Evolutionary conservation across 2,797 vertebrate species (phyloP), one percentile per base, ranked within the genome.

Genomic region (Hypotaenidia okinawae): DNA sequence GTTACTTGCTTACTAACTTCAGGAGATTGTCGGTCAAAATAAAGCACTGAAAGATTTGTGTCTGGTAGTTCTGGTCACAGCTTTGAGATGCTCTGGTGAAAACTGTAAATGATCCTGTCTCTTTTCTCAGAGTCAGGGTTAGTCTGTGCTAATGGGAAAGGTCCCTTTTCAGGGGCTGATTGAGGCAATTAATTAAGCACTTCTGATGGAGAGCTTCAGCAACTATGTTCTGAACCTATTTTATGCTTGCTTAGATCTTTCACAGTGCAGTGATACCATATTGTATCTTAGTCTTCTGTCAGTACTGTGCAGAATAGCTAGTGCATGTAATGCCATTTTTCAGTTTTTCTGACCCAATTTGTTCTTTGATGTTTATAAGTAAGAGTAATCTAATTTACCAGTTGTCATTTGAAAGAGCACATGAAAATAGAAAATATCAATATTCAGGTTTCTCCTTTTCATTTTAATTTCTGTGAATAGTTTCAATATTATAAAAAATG

Each of bases 281-380:
- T 78, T 86, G 32, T 59, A 41, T 70, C 39, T 68, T 61, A 7
- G 33, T 79, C 3, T 82, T 88, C 74, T 55, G 0, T 16, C 68
- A 41, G 7, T 41, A 61, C 10, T 63, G 10, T 55, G n/a, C 9
- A 79, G 70, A 91, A 87, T 35, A 90, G 22, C 43, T 84, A 35
- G 28, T 16, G 16, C 59, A 62, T 74, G 14, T 70, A 93, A 81
- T 61, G 35, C 5, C 5, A 23, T 90, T 95, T 92, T 75, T 59
- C 30, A 83, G 49, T 30, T 84, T 95, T 92, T 87, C 79, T 79
- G 55, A 85, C 37, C 58, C 22, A 45, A 2, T 81, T 13, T 77
- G 41, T 79, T 91, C 87, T 95, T 94, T 96, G 89, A 94, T 90
- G 70, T 89, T 35, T 77, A 6, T 68, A 89, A 94, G 87, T 59